Percentiles rank a stretch among this genome's conserved stretches.
Evolutionary conservation across 2,797 vertebrate genomes (phyloP).

Genomic region (Hozukius guyotensis): DNA sequence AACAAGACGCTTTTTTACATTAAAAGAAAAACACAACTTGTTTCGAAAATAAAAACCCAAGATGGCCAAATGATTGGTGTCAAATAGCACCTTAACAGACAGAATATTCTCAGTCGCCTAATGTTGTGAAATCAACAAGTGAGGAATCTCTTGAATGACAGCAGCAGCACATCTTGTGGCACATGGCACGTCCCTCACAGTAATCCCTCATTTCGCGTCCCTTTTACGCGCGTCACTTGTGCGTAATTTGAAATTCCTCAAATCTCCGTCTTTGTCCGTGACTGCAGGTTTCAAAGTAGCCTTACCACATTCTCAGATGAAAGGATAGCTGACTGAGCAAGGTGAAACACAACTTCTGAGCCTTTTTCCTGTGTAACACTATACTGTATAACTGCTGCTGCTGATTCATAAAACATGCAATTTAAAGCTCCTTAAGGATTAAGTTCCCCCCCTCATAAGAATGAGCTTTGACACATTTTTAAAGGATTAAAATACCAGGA

Average conservation of each 20-base stretch:
- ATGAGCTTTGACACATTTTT: neutral
- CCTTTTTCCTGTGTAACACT: neutral
- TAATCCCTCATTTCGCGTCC: neutral
- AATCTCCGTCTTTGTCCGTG: neutral
- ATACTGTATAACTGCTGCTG: neutral
- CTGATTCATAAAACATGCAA: neutral
- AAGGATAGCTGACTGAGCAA: neutral
- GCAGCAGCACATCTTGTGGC: neutral
- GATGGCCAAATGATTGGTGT: neutral
- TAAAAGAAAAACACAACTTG: too few relatives aligned
- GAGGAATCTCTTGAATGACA: neutral
- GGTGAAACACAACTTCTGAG: neutral
- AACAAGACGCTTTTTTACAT: too few relatives aligned
- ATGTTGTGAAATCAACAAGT: neutral
- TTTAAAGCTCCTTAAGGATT: neutral
- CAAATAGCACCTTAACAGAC: neutral
- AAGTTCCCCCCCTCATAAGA: neutral
- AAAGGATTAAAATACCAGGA: neutral
- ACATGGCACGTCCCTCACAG: neutral
- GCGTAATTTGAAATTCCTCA: slow-evolving; percentile 14
- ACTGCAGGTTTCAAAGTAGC: slow-evolving; percentile 3
- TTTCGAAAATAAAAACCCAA: too few relatives aligned
- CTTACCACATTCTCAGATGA: slow-evolving; percentile 27
- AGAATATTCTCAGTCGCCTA: neutral
- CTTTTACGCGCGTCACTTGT: neutral